Conservation (phyloP, 2,113 vertebrate species). For the Cromileptes altivelis region DNA sequence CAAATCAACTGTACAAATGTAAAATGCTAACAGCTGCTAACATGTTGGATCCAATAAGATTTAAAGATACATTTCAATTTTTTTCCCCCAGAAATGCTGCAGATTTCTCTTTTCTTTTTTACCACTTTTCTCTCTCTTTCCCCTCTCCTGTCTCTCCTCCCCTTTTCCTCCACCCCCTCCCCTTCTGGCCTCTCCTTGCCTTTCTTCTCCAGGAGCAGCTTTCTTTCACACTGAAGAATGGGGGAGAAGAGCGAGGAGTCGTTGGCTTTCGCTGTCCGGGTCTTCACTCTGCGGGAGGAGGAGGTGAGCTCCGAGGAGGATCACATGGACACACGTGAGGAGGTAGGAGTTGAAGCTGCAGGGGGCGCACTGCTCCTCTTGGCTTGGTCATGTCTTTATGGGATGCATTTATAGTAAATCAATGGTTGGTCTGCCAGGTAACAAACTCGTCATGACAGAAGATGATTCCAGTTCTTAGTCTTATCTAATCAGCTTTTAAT, state of each 20-base stretch:
- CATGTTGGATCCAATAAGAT: neutral
- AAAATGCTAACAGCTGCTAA: neutral
- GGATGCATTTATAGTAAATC: neutral
- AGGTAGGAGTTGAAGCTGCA: conserved; percentile 17
- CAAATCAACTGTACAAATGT: neutral
- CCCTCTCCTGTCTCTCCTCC: conserved; percentile 44
- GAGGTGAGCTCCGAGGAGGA: conserved; percentile 23
- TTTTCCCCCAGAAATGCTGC: no score
- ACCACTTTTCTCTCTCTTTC: neutral
- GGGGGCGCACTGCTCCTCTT: neutral
- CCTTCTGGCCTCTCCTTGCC: neutral
- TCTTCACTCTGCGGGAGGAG: conserved; percentile 61
- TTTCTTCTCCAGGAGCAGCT: neutral
- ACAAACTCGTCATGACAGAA: no score
- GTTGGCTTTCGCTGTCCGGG: conserved; percentile 49
- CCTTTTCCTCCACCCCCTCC: conserved; percentile 33
- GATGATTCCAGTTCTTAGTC: neutral
- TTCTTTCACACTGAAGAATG: conserved; percentile 43
- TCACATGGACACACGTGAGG: neutral
- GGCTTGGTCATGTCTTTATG: neutral
- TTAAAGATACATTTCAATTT: neutral
- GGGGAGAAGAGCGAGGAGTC: conserved; percentile 44
- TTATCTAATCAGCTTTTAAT: neutral
- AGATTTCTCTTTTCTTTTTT: neutral
- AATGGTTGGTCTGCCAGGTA: no score